A percentile compares a stretch with the other conserved stretches of the same genome.
phyloP scores from a whole-genome alignment of 2,797 vertebrate genomes.

The Coregonus ussuriensis region DNA sequence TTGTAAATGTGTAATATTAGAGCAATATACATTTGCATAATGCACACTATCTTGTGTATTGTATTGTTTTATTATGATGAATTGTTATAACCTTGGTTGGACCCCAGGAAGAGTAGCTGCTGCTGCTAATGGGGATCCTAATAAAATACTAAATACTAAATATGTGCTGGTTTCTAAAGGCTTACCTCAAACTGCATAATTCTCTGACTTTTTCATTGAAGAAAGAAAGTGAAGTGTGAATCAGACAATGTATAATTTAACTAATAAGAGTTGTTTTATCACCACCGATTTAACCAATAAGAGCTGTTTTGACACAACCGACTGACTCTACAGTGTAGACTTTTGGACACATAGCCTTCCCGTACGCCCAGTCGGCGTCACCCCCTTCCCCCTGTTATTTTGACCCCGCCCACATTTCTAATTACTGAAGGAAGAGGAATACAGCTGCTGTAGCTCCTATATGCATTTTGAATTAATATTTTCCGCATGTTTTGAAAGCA shows the following conservation, averaged over 20 bases:
- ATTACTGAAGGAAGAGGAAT: neutral
- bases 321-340: neutral
- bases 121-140: too few species aligned
- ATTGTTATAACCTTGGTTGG: too few species aligned
- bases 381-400: neutral
- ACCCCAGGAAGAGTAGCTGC: too few species aligned
- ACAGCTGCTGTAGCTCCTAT: neutral
- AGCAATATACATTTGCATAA: too few species aligned
- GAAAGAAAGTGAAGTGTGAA: too few species aligned
- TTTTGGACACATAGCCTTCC: neutral
- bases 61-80: too few species aligned
- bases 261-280: too few species aligned
- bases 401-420: neutral
- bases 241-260: too few species aligned
- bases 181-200: neutral
- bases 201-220: neutral
- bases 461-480: neutral
- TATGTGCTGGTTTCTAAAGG: neutral
- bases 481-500: neutral
- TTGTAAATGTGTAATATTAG: too few species aligned
- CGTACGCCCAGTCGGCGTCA: too few species aligned
- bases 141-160: too few species aligned
- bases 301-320: neutral
- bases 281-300: neutral
- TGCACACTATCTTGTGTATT: too few species aligned